These are phyloP conservation scores for Solenopsis invicta DNA, from an alignment of 1,140 invertebrate species.

Conservation along the genomic window DNA sequence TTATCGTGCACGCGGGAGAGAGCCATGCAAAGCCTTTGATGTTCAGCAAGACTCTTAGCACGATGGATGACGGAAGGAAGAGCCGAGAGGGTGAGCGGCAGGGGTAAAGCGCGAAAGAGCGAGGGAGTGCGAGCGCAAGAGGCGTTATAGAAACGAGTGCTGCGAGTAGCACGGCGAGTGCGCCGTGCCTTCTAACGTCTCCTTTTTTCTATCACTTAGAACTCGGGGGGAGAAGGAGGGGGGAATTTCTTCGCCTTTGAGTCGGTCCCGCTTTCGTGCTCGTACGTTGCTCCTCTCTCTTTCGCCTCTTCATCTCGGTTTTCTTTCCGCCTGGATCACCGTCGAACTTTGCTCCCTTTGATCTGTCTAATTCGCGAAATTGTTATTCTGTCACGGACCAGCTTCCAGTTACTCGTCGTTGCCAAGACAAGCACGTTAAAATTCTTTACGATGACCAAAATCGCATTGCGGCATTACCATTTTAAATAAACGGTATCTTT, in stretches of 20 bases:
- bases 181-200: conserved; percentile 49
- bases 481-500: neutral
- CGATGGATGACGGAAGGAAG: conserved; percentile 65
- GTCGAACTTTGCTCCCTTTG: conserved; percentile 78
- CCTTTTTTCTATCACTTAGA: conserved; percentile 74
- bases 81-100: conserved; percentile 24
- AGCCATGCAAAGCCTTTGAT: conserved; percentile 78
- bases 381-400: conserved; percentile 81
- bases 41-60: conserved; percentile 79
- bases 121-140: conserved; percentile 10
- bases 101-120: neutral
- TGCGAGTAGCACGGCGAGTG: conserved; percentile 17
- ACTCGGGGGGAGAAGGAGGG: conserved; percentile 58
- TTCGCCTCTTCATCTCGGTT: neutral
- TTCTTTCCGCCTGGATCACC: conserved; percentile 67
- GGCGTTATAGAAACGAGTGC: neutral
- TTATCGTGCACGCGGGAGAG: conserved; percentile 61
- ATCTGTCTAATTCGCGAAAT: conserved; percentile 82
- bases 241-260: conserved; percentile 78
- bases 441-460: neutral
- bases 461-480: neutral
- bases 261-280: conserved; percentile 27
- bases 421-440: conserved; percentile 19
- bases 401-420: conserved; percentile 66
- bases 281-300: conserved; percentile 41